phyloP scores from a whole-genome alignment of 2,797 vertebrate genomes.

The Salarias fasciatus region DNA sequence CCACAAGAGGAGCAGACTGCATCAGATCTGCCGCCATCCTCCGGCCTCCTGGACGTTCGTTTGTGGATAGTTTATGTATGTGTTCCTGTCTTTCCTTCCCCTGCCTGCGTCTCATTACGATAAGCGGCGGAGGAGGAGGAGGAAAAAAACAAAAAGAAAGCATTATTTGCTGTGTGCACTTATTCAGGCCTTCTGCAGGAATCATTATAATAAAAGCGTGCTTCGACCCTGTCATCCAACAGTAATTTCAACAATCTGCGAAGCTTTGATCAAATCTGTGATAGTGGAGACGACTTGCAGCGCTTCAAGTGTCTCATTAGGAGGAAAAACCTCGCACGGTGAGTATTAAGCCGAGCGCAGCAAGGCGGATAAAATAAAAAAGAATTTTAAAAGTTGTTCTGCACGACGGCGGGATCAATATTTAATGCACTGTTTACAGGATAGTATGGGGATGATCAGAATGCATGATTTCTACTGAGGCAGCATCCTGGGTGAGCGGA shows the following conservation, averaged over 20 bases:
- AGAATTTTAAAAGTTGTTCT: constrained; percentile 25
- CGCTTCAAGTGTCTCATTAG: constrained; percentile 56
- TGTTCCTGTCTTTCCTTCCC: constrained; percentile 5
- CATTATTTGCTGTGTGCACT: constrained; percentile 11
- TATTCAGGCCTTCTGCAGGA: background rate
- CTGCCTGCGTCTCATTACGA: constrained; percentile 8
- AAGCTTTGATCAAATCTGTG: constrained; percentile 57
- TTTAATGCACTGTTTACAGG: constrained; percentile 67
- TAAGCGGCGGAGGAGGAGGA: background rate
- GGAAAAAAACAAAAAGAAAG: background rate
- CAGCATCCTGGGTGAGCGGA: constrained; percentile 43
- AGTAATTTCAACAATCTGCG: constrained; percentile 51
- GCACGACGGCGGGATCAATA: constrained; percentile 58
- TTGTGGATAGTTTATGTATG: constrained; percentile 10
- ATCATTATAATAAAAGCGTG: constrained; percentile 23
- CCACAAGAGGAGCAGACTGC: constrained; percentile 13
- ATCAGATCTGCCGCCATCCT: constrained; percentile 3
- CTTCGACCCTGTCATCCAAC: constrained; percentile 29
- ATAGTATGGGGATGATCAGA: constrained; percentile 44
- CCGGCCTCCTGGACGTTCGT: too few relatives aligned
- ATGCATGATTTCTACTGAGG: constrained; percentile 46
- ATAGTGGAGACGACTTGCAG: constrained; percentile 30
- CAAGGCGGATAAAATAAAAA: constrained; percentile 20
- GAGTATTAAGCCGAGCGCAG: constrained; percentile 31
- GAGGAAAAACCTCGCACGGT: constrained; percentile 26